Percentiles rank a stretch among this genome's conserved stretches.
Evolutionary conservation across 2,113 vertebrate species (phyloP).

Genomic region (Poeciliopsis prolifica): DNA sequence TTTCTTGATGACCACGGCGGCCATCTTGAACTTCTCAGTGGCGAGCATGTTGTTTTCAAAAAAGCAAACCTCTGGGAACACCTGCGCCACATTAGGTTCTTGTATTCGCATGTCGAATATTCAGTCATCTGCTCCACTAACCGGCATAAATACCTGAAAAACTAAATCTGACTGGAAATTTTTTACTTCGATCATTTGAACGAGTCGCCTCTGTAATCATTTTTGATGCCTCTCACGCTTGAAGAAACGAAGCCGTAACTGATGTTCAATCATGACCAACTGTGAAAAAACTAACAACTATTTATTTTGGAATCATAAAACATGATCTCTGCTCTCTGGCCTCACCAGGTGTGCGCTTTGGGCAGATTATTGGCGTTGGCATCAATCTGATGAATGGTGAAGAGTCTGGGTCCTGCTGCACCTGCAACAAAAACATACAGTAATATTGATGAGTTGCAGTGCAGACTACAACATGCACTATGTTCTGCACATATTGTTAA

Average conservation of each 20-base stretch:
- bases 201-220: background rate
- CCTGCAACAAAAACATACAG: constrained; percentile 75
- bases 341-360: constrained; percentile 96
- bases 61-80: too few relatives aligned
- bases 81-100: too few relatives aligned
- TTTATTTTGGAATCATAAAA: background rate
- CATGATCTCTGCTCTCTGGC: background rate
- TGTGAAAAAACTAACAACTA: background rate
- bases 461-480: background rate
- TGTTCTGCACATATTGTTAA: background rate
- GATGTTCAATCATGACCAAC: background rate
- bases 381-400: constrained; percentile 97
- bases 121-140: too few relatives aligned
- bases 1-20: too few relatives aligned
- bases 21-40: too few relatives aligned
- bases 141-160: background rate
- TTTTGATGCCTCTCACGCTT: background rate
- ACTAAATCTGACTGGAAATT: too few relatives aligned
- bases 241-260: background rate
- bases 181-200: background rate
- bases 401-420: constrained; percentile 93
- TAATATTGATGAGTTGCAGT: background rate
- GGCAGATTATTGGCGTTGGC: constrained; percentile 94
- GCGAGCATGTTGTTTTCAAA: too few relatives aligned
- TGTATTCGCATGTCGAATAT: too few relatives aligned